Base-by-base conservation (phyloP, 2,888 invertebrate species). In the Diloba caeruleocephala region DNA sequence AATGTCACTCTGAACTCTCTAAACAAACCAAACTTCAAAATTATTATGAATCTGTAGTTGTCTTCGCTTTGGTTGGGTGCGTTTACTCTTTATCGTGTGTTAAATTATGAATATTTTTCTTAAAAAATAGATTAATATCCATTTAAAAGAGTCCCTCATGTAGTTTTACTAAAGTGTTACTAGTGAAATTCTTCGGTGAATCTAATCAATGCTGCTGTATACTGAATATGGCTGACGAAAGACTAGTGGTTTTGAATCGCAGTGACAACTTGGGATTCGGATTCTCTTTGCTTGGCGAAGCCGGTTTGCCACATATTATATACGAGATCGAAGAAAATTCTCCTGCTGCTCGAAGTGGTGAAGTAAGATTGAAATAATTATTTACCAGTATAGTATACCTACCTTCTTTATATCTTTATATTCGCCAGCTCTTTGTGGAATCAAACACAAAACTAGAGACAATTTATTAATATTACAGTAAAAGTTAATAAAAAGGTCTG, bases 241-340 rank as follows among this genome's bases (percentile, higher is more conserved):
- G 97, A 94, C 95, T 96, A 94, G 97, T 97, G 94, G 96, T 97
- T 93, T 95, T 97, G 93, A 96, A 96, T 94, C 96, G 97, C 88
- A 96, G 96, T 95, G 97, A 97, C 94, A 96, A 96, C 94, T 95
- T 96, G 90, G 97, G 98, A 87, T 97, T 98, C 88, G 98, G 98
- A 82, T 98, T 98, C 94, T 98, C 98, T 80, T 94, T 98, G 82
- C 95, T 98, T 85, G 97, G 98, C 74, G 97, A 97, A 92, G 97
- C 97, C 85, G 98, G 97, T 89, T 96, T 97, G 92, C 98, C 98
- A 86, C 98, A 98, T 88, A 97, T 98, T 89, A 97, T 98, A 90
- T 98, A 98, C 94, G 96, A 98, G 94, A 98, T 98, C 87, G 95
- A 97, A 86, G 98, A 98, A 91, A 97, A 98, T 93, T 98, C 98